Base-by-base conservation (phyloP, 2,797 vertebrate genomes). In the Spea hammondii region DNA sequence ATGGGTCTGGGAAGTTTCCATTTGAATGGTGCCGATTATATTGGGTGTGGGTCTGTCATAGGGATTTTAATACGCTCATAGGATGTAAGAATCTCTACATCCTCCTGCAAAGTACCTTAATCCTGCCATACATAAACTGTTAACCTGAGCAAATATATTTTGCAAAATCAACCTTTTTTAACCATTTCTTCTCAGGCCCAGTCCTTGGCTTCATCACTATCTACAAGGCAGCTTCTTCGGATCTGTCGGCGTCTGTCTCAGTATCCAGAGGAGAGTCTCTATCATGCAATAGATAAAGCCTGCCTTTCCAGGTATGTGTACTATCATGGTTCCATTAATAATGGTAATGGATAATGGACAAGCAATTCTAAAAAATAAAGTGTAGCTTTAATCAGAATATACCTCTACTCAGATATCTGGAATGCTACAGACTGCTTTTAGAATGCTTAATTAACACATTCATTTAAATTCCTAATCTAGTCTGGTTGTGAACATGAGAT, bases 171-270 rank as follows among this genome's bases (percentile, higher is more conserved):
- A 55, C 57, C 6, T 59, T 54, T 75, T 0, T 78, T n/a, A 76
- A 76, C 8, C 87, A 4, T 70, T 85, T 83, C 82, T 83, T 65
- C 66, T 72, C 86, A 99, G 97, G 92, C 94, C 0, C 94, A 95
- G 66, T 98, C 97, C 7, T 86, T 99, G 87, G 96, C 97, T 67
- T 95, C 96, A 0, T 98, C 96, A 65, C 92, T 99, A 70, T 98
- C 97, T 55, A 98, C 96, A 78, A 92, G 97, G 65, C 97, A 99
- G 68, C 89, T 99, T 6, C 65, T 99, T 83, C 91, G 97, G 83
- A 95, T 99, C 86, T 95, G 95, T 84, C 93, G 92, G 48, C 94
- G 95, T 14, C 89, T 99, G 65, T 95, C 97, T 13, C 91, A 87
- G 59, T 93, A 99, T 82, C 96, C 96, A 1, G 89, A 94, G 68